Percentiles rank a stretch among this genome's conserved stretches.
Evolutionary conservation across 64 coral and sea anemone genomes (phyloP).

Genomic region (Exaiptasia diaphana): DNA sequence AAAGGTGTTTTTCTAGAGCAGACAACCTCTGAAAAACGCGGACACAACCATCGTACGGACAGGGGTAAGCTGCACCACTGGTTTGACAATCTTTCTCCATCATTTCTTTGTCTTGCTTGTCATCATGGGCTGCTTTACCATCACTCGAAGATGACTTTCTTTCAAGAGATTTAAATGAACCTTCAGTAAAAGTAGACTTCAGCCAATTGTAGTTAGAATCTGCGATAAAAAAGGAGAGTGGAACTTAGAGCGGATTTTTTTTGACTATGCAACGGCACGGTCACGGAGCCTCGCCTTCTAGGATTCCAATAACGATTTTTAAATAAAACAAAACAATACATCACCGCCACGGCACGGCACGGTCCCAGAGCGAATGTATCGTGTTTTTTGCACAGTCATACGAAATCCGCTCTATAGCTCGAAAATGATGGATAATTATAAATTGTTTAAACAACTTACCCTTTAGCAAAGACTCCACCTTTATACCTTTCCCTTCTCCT

Average conservation of each 20-base stretch:
- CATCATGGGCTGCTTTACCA: too few species aligned
- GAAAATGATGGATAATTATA: background rate
- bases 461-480: background rate
- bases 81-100: background rate
- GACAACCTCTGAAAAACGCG: background rate
- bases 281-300: too few species aligned
- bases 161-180: background rate
- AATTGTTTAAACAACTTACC: background rate
- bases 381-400: too few species aligned
- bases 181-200: background rate
- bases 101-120: too few species aligned
- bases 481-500: conserved; percentile 16
- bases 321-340: too few species aligned
- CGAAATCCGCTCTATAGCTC: too few species aligned
- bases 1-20: conserved; percentile 5
- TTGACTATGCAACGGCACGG: too few species aligned
- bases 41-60: background rate
- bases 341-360: too few species aligned
- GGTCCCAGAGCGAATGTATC: too few species aligned
- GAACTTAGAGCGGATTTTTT: too few species aligned
- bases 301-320: too few species aligned
- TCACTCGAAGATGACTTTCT: background rate
- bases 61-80: background rate
- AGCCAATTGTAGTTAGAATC: background rate
- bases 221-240: background rate